These are phyloP conservation scores for Gnathonemus echidnorhynchus DNA, from an alignment of 2,113 vertebrate genomes.

Conservation along the genomic window DNA sequence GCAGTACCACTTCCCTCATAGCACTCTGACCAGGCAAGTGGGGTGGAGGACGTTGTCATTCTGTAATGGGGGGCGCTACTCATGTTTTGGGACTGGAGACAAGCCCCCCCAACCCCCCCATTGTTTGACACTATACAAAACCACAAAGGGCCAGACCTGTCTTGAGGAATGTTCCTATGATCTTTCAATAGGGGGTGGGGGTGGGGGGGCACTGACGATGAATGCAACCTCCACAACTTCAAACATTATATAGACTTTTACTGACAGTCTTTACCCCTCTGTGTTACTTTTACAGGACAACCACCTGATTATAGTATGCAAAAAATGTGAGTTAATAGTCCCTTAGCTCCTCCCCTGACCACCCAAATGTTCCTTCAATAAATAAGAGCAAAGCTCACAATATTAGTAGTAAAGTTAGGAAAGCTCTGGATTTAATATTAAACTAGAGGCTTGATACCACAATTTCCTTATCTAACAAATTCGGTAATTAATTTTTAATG, in stretches of 20 bases:
- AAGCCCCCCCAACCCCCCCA: conserved; percentile 6
- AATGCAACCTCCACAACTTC: conserved; percentile 15
- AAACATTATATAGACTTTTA: not conserved
- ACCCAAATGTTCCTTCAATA: conserved; percentile 21
- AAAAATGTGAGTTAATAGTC: conserved; percentile 9
- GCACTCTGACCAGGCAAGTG: not conserved
- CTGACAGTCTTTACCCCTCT: conserved; percentile 16
- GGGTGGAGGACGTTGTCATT: not conserved
- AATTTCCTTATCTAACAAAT: not conserved
- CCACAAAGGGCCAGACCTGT: conserved; percentile 34
- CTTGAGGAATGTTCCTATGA: conserved; percentile 8
- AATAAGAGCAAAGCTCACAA: conserved; percentile 29
- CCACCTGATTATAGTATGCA: conserved; percentile 24
- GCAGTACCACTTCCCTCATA: not conserved
- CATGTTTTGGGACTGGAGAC: not conserved
- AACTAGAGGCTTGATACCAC: conserved; percentile 9
- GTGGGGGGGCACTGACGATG: not conserved
- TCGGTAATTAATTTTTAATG: conserved; percentile 14
- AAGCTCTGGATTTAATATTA: conserved; percentile 16
- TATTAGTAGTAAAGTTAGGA: conserved; percentile 20
- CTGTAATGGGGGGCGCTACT: not conserved
- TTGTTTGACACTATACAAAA: conserved; percentile 17
- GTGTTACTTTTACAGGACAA: conserved; percentile 10
- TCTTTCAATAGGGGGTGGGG: conserved; percentile 22
- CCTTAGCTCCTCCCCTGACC: conserved; percentile 26